Base-by-base conservation (phyloP, 2,113 vertebrate species). In the Chionis minor region DNA sequence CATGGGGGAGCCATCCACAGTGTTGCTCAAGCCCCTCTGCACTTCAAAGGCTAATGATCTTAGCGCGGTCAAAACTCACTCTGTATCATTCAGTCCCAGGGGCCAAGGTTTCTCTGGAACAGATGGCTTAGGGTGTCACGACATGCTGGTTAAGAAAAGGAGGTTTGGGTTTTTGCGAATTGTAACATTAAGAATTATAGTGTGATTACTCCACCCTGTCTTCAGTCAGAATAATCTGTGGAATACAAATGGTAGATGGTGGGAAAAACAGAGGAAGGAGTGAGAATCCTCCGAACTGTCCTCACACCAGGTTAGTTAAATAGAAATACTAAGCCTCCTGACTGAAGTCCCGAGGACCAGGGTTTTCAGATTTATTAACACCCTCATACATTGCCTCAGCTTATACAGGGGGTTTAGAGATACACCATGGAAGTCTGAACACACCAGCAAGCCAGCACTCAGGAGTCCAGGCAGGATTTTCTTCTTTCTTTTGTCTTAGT, bases 1-100 rank as follows among this genome's bases (percentile, higher is more conserved):
- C 27, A 33, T 3, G 4, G 3, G 3, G 2, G 4, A 72, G 3
- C 6, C 22, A 33, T 4, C 5, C 12, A 30, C 14, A 23, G 23
- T 10, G 24, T 42, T 21, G 12, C 14, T 69, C 22, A 45, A 70
- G 7, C 3, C 7, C 9, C 10, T 51, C 26, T 61, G 14, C 8
- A 27, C 4, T 59, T 81, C 42, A 51, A 87, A 77, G 20, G 2
- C 13, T 63, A 18, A 14, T 62, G 15, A 9, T 55, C 44, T 89
- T 28, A 63, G 7, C 15, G 12, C 33, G 8, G 8, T 24, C 35
- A 70, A 61, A 85, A 74, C 2, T 1, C 9, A 5, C 1, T 8
- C 14, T 38, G 3, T 38, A 18, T n/a, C 13, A 38, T 58, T 74
- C 11, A 32, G 15, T 66, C 18, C 10, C 4, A 14, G 23, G 2